Percentiles rank a stretch among this genome's conserved stretches.
Evolutionary conservation across 2,113 vertebrate genomes (phyloP).

Genomic region (Melanerpes aurifrons): DNA sequence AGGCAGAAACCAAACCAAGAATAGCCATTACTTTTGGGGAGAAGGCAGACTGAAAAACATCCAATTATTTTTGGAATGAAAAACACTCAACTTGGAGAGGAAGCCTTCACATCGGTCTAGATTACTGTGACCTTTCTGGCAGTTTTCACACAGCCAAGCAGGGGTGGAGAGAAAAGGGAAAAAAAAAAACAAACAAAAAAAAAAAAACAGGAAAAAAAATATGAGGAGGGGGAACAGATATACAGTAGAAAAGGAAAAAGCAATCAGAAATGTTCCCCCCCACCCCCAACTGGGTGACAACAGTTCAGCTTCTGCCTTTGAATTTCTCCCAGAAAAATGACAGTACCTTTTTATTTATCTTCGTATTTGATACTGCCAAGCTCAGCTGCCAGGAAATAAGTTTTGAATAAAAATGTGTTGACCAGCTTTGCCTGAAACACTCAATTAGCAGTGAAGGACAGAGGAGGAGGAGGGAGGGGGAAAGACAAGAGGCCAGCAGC

Average conservation of each 20-base stretch:
- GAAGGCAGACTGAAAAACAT: background rate
- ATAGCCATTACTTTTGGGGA: background rate
- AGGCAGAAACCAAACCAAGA: background rate
- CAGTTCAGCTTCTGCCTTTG: background rate
- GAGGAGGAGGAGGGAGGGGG: background rate
- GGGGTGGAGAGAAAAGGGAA: background rate
- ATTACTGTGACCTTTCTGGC: background rate
- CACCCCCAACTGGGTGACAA: background rate
- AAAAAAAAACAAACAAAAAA: too few species aligned
- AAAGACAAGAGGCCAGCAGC: background rate
- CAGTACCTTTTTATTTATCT: constrained; percentile 10
- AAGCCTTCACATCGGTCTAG: background rate
- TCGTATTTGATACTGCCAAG: constrained; percentile 14
- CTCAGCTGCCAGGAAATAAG: background rate
- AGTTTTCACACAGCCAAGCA: background rate
- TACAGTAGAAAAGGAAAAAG: background rate
- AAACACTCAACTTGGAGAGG: background rate
- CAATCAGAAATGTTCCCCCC: background rate
- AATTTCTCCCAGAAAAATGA: constrained; percentile 16
- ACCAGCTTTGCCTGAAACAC: constrained; percentile 20
- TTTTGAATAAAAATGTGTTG: constrained; percentile 49
- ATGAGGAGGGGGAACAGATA: fast-evolving
- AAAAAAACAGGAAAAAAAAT: background rate
- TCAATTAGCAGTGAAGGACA: background rate
- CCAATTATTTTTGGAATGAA: background rate